These are phyloP conservation scores for Pyrocephalus nanus DNA, from an alignment of 2,797 vertebrate genomes.

Conservation along the genomic window DNA sequence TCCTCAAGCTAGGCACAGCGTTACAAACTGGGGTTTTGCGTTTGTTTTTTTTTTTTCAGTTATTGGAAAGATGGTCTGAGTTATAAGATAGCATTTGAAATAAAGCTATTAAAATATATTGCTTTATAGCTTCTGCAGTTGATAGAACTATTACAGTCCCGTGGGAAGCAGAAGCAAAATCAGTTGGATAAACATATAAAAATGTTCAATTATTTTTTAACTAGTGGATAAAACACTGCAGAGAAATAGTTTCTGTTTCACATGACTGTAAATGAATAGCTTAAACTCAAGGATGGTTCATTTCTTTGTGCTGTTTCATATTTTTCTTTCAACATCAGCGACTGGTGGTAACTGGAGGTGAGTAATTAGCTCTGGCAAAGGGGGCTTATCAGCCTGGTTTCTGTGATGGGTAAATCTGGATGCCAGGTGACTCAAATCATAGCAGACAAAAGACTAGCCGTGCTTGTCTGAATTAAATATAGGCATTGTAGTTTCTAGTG, in stretches of 20 bases:
- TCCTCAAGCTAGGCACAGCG: background rate
- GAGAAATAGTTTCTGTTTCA: constrained; percentile 27
- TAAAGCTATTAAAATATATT: constrained; percentile 52
- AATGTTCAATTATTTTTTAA: constrained; percentile 54
- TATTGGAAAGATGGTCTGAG: background rate
- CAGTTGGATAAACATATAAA: constrained; percentile 48
- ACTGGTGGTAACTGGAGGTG: background rate
- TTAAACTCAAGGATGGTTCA: background rate
- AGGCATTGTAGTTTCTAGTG: background rate
- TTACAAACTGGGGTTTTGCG: background rate
- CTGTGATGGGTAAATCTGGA: background rate
- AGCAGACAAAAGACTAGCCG: background rate
- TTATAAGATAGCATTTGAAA: constrained; percentile 7
- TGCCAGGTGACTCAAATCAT: background rate
- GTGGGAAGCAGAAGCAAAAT: constrained; percentile 30
- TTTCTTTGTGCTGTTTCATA: background rate
- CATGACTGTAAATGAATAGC: background rate
- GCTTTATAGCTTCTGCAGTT: background rate
- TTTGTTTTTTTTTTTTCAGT: background rate
- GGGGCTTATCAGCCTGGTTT: background rate
- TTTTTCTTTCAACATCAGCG: background rate
- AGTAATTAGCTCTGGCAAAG: background rate
- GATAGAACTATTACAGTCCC: background rate
- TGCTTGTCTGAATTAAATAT: background rate
- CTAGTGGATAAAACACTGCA: constrained; percentile 29